Percentiles rank a stretch among this genome's conserved stretches.
These are phyloP conservation scores for Drosophila sproati DNA, from an alignment of 1,140 invertebrate genomes.

Conservation along the genomic window DNA sequence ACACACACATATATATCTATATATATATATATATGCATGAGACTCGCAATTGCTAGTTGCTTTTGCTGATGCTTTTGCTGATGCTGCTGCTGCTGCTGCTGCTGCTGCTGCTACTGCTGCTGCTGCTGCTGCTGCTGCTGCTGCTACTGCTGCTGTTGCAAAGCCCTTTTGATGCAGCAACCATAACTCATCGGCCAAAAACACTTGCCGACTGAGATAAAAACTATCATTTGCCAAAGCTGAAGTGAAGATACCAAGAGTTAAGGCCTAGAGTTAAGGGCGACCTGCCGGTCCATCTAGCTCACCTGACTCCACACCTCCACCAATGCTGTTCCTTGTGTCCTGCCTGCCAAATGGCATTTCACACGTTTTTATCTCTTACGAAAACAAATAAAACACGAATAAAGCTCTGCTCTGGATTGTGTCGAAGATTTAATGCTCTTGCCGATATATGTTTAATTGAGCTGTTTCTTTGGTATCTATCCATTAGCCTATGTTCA, in stretches of 20 bases:
- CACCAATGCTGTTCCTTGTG: neutral
- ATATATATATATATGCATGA: no score
- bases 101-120: neutral
- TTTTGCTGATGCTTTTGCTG: conserved; percentile 1
- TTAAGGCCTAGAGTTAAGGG: conserved; percentile 17
- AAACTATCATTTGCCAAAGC: conserved; percentile 80
- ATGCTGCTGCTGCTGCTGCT: neutral
- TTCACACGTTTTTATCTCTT: conserved; percentile 77
- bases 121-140: conserved; percentile 11
- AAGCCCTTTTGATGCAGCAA: conserved; percentile 76
- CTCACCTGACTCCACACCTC: neutral
- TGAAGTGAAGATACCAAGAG: conserved; percentile 55
- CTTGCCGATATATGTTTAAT: neutral
- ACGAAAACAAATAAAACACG: conserved; percentile 24
- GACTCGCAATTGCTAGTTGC: neutral
- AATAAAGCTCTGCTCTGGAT: neutral
- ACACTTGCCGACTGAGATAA: conserved; percentile 67
- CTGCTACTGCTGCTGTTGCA: conserved; percentile 40
- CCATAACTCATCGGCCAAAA: conserved; percentile 76
- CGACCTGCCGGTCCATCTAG: conserved; percentile 9
- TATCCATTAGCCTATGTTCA: no score
- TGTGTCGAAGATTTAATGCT: conserved; percentile 14
- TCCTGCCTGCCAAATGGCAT: conserved; percentile 68
- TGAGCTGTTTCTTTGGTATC: neutral
- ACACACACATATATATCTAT: neutral